phyloP scores from a whole-genome alignment of 2,888 invertebrate species.

The Andricus curvator region DNA sequence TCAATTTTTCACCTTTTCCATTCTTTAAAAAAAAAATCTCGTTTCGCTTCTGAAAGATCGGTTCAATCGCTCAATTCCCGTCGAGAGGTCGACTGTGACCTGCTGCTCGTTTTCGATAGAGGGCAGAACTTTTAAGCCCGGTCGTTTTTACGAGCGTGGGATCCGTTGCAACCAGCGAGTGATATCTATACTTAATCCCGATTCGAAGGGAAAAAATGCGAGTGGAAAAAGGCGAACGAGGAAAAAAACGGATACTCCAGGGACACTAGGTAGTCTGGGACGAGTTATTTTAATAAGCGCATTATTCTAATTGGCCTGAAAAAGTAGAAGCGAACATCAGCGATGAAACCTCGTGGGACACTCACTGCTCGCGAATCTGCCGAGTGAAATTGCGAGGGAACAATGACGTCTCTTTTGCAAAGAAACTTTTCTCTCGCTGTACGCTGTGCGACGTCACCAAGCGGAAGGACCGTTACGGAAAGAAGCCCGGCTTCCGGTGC shows the following conservation, averaged over 20 bases:
- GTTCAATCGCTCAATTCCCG: conserved; percentile 8
- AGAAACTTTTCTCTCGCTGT: conserved; percentile 51
- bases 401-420: conserved; percentile 50
- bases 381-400: conserved; percentile 50
- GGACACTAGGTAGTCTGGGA: not conserved
- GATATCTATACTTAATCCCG: conserved; percentile 29
- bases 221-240: not conserved
- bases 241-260: conserved; percentile 12
- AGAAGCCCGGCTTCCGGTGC: conserved; percentile 53
- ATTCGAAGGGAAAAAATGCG: not conserved
- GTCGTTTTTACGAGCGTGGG: conserved; percentile 38
- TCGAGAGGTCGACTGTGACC: conserved; percentile 1
- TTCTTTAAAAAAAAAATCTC: not conserved
- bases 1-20: not conserved
- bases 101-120: conserved; percentile 16
- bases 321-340: conserved; percentile 11
- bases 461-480: conserved; percentile 49
- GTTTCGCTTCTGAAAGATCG: not conserved
- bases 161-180: conserved; percentile 1
- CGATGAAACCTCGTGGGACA: conserved; percentile 20
- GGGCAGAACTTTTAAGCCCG: conserved; percentile 36
- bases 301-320: conserved; percentile 31
- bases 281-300: conserved; percentile 29
- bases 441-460: conserved; percentile 35
- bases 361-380: conserved; percentile 1